Conservation (phyloP, 2,113 vertebrate genomes). For the Paracanthobrama guichenoti region DNA sequence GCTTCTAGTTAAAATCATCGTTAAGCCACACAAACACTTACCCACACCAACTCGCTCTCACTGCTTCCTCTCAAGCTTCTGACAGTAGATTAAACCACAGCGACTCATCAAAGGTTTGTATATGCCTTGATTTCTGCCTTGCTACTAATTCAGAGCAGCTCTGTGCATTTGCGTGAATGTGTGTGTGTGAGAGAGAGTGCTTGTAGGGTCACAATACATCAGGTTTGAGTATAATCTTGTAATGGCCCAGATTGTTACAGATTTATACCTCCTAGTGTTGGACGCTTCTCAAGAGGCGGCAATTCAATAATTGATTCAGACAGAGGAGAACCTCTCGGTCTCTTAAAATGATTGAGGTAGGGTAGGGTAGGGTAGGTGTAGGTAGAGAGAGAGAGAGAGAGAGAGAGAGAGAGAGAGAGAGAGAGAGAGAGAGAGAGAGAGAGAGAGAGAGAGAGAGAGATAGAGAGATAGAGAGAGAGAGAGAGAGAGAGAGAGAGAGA, state of each 20-base stretch:
- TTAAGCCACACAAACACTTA: slow-evolving; percentile 9
- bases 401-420: slow-evolving; percentile 8
- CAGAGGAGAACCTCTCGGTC: slow-evolving; percentile 45
- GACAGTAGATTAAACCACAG: slow-evolving; percentile 24
- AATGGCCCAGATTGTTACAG: slow-evolving; percentile 52
- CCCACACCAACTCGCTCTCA: slow-evolving; percentile 1
- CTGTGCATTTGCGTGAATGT: slow-evolving; percentile 1
- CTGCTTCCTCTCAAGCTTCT: not conserved
- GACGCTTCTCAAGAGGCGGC: slow-evolving; percentile 47
- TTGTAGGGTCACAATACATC: slow-evolving; percentile 34
- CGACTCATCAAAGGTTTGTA: slow-evolving; percentile 21
- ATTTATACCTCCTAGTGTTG: slow-evolving; percentile 51
- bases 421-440: slow-evolving; percentile 7
- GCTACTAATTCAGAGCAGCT: slow-evolving; percentile 29
- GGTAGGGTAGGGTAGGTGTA: no score
- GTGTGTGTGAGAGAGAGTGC: not conserved
- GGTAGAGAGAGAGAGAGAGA: not conserved
- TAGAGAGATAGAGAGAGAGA: slow-evolving; percentile 11
- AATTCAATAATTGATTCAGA: slow-evolving; percentile 54
- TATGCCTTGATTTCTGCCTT: slow-evolving; percentile 32
- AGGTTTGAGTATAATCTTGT: slow-evolving; percentile 46
- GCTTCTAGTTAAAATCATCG: slow-evolving; percentile 5
- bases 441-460: slow-evolving; percentile 3
- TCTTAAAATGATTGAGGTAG: slow-evolving; percentile 44
- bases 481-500: no score